Conservation (phyloP, 2,888 invertebrate genomes). For the Willowsia nigromaculata region DNA sequence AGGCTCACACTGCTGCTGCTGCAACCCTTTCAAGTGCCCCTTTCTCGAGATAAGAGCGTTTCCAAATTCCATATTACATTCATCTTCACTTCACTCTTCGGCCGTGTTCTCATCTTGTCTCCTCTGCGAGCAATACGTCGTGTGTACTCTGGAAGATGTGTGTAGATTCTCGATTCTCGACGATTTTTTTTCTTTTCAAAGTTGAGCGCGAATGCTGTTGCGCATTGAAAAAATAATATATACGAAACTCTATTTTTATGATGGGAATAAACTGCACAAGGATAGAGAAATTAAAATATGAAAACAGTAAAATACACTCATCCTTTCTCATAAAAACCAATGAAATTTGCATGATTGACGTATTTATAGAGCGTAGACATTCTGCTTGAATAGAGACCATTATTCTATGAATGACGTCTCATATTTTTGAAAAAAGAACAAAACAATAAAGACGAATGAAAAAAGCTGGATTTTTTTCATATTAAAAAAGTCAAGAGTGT, state of each 20-base stretch:
- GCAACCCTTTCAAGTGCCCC: constrained; percentile 59
- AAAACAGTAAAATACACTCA: not conserved
- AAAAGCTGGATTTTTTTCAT: not conserved
- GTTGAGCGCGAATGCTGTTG: not conserved
- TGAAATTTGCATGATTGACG: constrained; percentile 8
- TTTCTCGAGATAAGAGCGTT: constrained; percentile 29
- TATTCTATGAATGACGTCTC: not conserved
- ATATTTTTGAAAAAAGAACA: not conserved
- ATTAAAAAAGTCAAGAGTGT: not conserved
- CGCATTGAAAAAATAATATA: not conserved
- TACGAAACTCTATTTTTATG: too few species aligned
- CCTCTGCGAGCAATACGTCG: not conserved
- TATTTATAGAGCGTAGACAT: not conserved
- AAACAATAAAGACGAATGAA: not conserved
- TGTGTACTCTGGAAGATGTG: not conserved
- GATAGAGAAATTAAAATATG: not conserved
- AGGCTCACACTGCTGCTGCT: not conserved
- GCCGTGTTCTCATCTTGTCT: not conserved
- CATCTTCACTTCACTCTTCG: not conserved
- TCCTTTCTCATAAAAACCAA: not conserved
- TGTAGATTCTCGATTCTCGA: not conserved
- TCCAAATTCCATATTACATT: constrained; percentile 10
- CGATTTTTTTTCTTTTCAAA: not conserved
- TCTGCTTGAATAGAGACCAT: not conserved
- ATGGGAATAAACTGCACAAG: too few species aligned